A percentile compares a stretch with the other conserved stretches of the same genome.
Conservation (phyloP, 2,113 vertebrate species). For the Accipiter virgatus region DNA sequence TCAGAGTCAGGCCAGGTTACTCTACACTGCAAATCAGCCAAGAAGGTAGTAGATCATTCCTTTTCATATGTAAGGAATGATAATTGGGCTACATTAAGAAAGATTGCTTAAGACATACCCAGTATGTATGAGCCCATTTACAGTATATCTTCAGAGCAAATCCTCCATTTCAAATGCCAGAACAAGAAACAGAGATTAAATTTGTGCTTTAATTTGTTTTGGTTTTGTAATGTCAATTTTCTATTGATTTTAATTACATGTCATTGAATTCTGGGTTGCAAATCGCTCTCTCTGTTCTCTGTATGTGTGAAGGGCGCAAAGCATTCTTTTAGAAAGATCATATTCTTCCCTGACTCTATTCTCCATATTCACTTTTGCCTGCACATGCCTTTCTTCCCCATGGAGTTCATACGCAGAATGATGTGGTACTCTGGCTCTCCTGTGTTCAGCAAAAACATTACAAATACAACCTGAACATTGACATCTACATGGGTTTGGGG, state of each 20-base stretch:
- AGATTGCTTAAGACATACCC: not conserved
- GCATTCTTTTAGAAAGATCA: not conserved
- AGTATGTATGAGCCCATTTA: not conserved
- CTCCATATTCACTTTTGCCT: not conserved
- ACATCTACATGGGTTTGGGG: not conserved
- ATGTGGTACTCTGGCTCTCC: not conserved
- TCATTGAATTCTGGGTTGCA: not conserved
- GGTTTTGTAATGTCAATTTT: conserved; percentile 10
- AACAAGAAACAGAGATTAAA: conserved; percentile 49
- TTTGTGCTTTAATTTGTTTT: conserved; percentile 29
- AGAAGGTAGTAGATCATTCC: not conserved
- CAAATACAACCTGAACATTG: not conserved
- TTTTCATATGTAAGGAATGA: not conserved
- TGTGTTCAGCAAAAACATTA: not conserved
- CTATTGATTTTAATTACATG: conserved; percentile 47
- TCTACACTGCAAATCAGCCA: not conserved
- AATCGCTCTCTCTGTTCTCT: not conserved
- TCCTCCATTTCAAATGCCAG: not conserved
- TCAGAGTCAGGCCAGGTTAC: not conserved
- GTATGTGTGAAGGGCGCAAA: not conserved
- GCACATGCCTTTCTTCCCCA: not conserved
- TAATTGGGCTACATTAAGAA: not conserved
- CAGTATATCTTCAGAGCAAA: not conserved
- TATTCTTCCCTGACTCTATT: not conserved
- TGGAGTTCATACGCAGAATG: not conserved